phyloP scores from a whole-genome alignment of 2,888 invertebrate species.

The Cryptocephalus moraei region DNA sequence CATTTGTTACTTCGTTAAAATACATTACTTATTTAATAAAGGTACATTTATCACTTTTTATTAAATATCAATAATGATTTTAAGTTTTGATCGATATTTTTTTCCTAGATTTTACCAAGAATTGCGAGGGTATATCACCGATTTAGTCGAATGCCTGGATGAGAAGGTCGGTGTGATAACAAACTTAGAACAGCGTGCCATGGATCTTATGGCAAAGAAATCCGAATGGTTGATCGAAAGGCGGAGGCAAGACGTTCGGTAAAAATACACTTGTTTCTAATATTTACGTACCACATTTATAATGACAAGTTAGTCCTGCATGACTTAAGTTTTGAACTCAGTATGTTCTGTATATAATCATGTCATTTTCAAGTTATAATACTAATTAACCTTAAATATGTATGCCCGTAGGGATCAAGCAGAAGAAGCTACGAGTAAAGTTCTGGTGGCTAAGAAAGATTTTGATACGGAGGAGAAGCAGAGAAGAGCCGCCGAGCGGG shows the following conservation, averaged over 20 bases:
- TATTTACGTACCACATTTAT: too few relatives aligned
- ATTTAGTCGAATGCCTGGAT: slow-evolving; percentile 94
- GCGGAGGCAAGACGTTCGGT: slow-evolving; percentile 71
- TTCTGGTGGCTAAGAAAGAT: slow-evolving; percentile 33
- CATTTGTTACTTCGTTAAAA: too few relatives aligned
- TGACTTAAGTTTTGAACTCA: too few relatives aligned
- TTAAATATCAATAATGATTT: too few relatives aligned
- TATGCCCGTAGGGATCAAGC: slow-evolving; percentile 65
- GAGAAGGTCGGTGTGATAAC: slow-evolving; percentile 79
- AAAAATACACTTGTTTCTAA: too few relatives aligned
- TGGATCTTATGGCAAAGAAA: slow-evolving; percentile 60
- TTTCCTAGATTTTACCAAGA: slow-evolving; percentile 73
- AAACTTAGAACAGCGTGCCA: slow-evolving; percentile 68
- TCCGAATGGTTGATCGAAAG: slow-evolving; percentile 69
- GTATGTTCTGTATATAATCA: too few relatives aligned
- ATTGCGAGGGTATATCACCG: slow-evolving; percentile 78
- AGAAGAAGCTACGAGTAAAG: slow-evolving; percentile 68
- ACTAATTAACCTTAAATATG: too few relatives aligned
- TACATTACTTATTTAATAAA: too few relatives aligned
- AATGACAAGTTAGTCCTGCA: too few relatives aligned
- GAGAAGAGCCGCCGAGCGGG: slow-evolving; percentile 80
- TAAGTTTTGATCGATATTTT: too few relatives aligned
- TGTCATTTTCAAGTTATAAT: too few relatives aligned
- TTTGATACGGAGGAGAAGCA: slow-evolving; percentile 58
- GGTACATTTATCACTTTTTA: too few relatives aligned